Percentiles rank a stretch among this genome's conserved stretches.
Evolutionary conservation across 1,140 invertebrate species (phyloP).

Genomic region (Brachionus manjavacas): DNA sequence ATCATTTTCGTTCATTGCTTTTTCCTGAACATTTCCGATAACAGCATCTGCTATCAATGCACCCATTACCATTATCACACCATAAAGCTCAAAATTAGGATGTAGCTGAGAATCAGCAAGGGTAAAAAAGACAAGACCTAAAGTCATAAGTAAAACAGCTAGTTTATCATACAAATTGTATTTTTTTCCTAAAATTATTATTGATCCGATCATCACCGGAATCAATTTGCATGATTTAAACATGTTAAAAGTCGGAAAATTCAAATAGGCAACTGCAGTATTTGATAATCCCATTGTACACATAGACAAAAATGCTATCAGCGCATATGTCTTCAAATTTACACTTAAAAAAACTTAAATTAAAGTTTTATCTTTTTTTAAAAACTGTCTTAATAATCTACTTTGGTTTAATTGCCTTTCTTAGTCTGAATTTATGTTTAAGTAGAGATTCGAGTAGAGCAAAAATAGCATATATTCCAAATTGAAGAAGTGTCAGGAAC

Average conservation of each 20-base stretch:
- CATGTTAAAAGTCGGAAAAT: constrained; percentile 39
- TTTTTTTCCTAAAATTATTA: constrained; percentile 32
- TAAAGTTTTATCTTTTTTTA: neutral
- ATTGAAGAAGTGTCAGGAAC: constrained; percentile 86
- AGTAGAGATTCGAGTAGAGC: neutral
- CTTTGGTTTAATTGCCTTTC: neutral
- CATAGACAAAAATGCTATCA: constrained; percentile 37
- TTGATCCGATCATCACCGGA: constrained; percentile 40
- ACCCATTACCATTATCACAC: constrained; percentile 76
- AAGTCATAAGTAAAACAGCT: constrained; percentile 39
- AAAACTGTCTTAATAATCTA: neutral
- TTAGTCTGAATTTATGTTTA: neutral
- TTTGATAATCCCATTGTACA: constrained; percentile 33
- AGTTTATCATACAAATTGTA: constrained; percentile 19
- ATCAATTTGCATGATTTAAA: constrained; percentile 42
- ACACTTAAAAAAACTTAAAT: constrained; percentile 2
- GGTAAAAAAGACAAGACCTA: constrained; percentile 41
- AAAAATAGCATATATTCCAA: constrained; percentile 52
- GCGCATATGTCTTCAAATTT: constrained; percentile 13
- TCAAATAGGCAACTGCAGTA: constrained; percentile 23
- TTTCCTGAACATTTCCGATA: constrained; percentile 93
- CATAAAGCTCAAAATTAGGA: constrained; percentile 38
- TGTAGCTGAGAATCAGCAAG: constrained; percentile 19
- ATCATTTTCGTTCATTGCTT: constrained; percentile 68
- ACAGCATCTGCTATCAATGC: constrained; percentile 84